Conservation (phyloP, 1,140 invertebrate genomes). For the Ptiloglossa arizonensis region DNA sequence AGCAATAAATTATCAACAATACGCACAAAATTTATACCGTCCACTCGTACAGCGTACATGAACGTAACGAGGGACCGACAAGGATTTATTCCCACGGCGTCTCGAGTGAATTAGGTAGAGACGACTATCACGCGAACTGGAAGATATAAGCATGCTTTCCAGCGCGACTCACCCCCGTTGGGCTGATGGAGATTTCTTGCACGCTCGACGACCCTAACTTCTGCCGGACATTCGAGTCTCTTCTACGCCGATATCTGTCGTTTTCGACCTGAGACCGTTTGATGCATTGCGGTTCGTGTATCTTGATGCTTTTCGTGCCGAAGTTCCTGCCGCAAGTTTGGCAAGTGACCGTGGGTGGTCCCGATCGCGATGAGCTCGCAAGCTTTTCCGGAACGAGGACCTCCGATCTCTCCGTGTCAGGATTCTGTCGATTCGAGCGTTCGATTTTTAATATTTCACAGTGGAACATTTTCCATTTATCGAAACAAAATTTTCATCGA, state of each 20-base stretch:
- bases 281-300: slow-evolving; percentile 91
- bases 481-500: no score
- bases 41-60: background rate
- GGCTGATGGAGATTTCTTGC: slow-evolving; percentile 35
- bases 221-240: background rate
- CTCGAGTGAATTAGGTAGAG: background rate
- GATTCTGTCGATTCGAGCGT: slow-evolving; percentile 23
- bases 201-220: slow-evolving; percentile 21
- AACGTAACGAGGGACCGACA: background rate
- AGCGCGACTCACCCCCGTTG: slow-evolving; percentile 64
- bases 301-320: slow-evolving; percentile 86
- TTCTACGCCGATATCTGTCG: slow-evolving; percentile 72
- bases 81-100: background rate
- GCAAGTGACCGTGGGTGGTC: slow-evolving; percentile 81
- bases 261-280: slow-evolving; percentile 88
- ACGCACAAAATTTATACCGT: slow-evolving; percentile 8
- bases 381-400: slow-evolving; percentile 84
- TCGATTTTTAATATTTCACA: no score
- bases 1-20: background rate
- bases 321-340: slow-evolving; percentile 89
- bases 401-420: slow-evolving; percentile 24
- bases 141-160: slow-evolving; percentile 35
- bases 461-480: no score
- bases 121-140: slow-evolving; percentile 21
- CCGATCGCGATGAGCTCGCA: slow-evolving; percentile 83